A percentile compares a stretch with the other conserved stretches of the same genome.
phyloP scores from a whole-genome alignment of 2,113 vertebrate species.

The Aphelocoma coerulescens region DNA sequence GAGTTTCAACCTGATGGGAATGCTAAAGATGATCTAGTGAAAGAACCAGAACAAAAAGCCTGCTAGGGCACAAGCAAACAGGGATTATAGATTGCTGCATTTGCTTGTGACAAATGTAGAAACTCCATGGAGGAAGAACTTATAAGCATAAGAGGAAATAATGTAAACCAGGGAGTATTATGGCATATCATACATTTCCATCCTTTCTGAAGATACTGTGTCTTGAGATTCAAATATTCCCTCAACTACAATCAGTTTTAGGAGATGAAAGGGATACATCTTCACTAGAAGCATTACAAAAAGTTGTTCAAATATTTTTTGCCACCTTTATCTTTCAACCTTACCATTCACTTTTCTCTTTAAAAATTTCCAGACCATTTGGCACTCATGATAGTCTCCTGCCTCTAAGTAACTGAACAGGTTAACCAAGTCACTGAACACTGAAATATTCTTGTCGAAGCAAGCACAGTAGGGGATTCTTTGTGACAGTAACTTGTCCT shows the following conservation, averaged over 20 bases:
- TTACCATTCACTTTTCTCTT: background rate
- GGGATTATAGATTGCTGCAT: background rate
- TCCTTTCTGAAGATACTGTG: background rate
- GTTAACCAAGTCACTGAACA: background rate
- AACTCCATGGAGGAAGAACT: background rate
- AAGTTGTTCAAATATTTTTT: background rate
- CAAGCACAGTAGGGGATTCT: background rate
- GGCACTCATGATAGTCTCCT: background rate
- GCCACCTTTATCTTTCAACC: background rate
- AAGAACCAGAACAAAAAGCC: background rate
- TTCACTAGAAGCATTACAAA: background rate
- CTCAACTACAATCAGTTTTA: background rate
- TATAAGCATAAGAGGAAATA: background rate
- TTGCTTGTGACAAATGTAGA: background rate
- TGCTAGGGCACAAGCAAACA: background rate
- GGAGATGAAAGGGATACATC: background rate
- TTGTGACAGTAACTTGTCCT: background rate
- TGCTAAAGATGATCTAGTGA: background rate
- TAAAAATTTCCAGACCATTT: background rate
- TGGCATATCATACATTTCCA: accelerated
- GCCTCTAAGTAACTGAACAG: background rate
- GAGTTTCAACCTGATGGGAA: background rate
- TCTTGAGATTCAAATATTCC: background rate
- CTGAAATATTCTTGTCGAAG: background rate
- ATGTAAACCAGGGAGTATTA: background rate